Base-by-base conservation (phyloP, 2,113 vertebrate genomes). In the Peromyscus leucopus region DNA sequence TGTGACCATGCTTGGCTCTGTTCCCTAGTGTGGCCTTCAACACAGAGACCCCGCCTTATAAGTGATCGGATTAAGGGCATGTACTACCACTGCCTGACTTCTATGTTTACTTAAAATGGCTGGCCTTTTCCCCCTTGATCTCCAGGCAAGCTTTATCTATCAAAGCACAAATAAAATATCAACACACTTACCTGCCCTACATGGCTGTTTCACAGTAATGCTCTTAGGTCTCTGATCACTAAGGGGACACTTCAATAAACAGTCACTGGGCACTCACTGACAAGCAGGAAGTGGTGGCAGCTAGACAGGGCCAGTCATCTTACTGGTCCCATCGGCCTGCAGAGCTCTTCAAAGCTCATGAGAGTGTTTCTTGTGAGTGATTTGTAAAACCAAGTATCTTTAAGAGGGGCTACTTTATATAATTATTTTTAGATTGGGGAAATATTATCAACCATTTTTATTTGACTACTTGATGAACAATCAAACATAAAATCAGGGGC, bases 381-480 rank as follows among this genome's bases (percentile, higher is more conserved):
- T 57, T 71, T 78, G n/a, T 65, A 39, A 89, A 75, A 42, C 51
- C 71, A 89, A 42, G 12, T 9, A 57, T 21, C 48, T 57, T 39
- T 28, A 74, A 75, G n/a, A 87, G 88, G 21, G 48, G 21, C 51
- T 79, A 51, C 22, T 80, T 83, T 46, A 59, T 90, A 51, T 36
- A 71, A 75, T 85, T 79, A 84, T 7, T 93, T 91, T 85, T 59
- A 89, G 16, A 86, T 79, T 91, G 69, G 33, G 57, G n/a, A 24
- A 80, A 67, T 39, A 88, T 69, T 84, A 90, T 90, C 31, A 86
- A 92, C 61, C 67, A 90, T 71, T 61, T 83, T 96, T 10, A 71
- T 42, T 88, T 46, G 16, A 69, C 69, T 42, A 28, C 36, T 69
- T 69, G 16, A 69, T 6, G 9, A 87, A 24, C 31, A 65, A 79